Percentiles rank a stretch among this genome's conserved stretches.
Conservation (phyloP, 2,113 vertebrate species). For the Chinchilla lanigera region DNA sequence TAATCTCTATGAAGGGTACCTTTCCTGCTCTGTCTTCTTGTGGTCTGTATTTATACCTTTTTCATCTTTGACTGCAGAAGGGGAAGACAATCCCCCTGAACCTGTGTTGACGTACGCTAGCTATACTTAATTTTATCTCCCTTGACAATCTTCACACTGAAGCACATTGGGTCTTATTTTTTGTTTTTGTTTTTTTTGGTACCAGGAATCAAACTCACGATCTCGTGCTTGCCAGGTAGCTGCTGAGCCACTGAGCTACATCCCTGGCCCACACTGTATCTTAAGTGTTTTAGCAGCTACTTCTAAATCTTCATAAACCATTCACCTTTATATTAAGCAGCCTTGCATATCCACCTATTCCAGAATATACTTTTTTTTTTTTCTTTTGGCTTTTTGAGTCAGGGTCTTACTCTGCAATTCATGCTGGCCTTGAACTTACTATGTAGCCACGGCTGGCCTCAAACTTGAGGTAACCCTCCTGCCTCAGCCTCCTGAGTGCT, state of each 20-base stretch:
- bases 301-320: constrained; percentile 39
- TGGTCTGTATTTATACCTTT: constrained; percentile 31
- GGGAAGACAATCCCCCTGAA: background rate
- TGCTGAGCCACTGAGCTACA: too few relatives aligned
- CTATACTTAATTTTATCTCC: background rate
- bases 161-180: background rate
- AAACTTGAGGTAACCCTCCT: background rate
- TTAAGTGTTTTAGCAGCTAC: constrained; percentile 32
- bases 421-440: background rate
- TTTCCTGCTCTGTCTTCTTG: constrained; percentile 22
- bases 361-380: background rate
- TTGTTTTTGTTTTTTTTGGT: too few relatives aligned
- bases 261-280: background rate
- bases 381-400: background rate
- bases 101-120: background rate
- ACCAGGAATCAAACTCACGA: too few relatives aligned
- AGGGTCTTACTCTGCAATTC: background rate
- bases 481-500: background rate
- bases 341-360: background rate
- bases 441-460: background rate
- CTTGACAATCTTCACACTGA: background rate
- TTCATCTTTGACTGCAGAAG: background rate
- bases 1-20: background rate
- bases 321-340: constrained; percentile 46
- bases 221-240: too few relatives aligned